phyloP scores from a whole-genome alignment of 2,113 vertebrate species.

The Notechis scutatus region DNA sequence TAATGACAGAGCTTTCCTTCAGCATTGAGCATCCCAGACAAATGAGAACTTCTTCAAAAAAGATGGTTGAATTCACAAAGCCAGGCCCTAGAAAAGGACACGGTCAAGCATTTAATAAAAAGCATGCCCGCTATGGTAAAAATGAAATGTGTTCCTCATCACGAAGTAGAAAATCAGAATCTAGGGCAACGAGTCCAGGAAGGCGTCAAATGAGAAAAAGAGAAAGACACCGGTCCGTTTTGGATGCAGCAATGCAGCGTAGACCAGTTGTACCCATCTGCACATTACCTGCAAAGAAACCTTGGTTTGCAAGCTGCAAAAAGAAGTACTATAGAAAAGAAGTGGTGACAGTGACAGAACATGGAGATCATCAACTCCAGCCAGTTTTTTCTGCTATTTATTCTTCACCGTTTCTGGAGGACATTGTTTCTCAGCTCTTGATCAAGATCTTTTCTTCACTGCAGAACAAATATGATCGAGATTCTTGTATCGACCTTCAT shows the following conservation, averaged over 20 bases:
- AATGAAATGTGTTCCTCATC: background rate
- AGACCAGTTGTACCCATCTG: background rate
- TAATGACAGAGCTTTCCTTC: constrained; percentile 11
- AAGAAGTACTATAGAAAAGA: background rate
- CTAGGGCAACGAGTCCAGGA: background rate
- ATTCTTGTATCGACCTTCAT: background rate
- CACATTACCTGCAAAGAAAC: background rate
- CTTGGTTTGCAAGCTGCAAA: background rate
- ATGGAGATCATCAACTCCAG: background rate
- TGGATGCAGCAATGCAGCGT: background rate
- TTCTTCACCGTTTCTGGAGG: background rate
- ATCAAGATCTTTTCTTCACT: constrained; percentile 17
- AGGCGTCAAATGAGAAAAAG: background rate
- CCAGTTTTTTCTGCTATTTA: background rate
- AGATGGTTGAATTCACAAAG: background rate
- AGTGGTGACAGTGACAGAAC: background rate
- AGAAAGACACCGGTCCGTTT: background rate
- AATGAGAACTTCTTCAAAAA: background rate
- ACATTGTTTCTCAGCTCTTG: constrained; percentile 10
- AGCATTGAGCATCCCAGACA: background rate
- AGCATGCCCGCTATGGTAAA: background rate
- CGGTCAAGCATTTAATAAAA: background rate
- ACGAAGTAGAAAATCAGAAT: background rate
- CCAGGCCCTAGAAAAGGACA: background rate
- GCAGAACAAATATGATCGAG: background rate